These are phyloP conservation scores for Coendou prehensilis DNA, from an alignment of 2,797 vertebrate species.

Conservation along the genomic window DNA sequence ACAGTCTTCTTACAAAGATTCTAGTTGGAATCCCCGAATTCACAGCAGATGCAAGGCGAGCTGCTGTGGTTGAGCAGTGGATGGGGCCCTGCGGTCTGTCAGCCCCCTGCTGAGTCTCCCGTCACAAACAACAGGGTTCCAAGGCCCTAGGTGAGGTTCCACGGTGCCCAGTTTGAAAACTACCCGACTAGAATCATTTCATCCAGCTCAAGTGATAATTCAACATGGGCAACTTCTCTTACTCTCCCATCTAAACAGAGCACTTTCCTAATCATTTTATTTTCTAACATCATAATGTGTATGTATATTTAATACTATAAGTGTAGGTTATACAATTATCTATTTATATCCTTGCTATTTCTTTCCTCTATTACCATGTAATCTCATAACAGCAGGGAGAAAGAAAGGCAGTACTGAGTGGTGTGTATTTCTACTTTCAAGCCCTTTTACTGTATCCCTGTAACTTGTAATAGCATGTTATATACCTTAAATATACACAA, in stretches of 20 bases:
- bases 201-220: neutral
- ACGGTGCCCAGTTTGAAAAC: neutral
- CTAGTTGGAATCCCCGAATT: neutral
- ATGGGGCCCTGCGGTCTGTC: fast-evolving
- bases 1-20: neutral
- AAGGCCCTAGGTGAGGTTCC: too few species aligned
- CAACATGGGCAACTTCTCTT: neutral
- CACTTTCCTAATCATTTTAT: neutral
- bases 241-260: neutral
- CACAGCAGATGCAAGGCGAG: neutral
- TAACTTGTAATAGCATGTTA: neutral
- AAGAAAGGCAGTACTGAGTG: neutral
- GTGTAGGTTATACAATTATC: neutral
- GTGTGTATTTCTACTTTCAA: neutral
- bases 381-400: neutral
- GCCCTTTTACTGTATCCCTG: neutral
- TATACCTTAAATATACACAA: neutral
- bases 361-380: neutral
- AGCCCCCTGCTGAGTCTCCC: fast-evolving
- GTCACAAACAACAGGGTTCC: neutral
- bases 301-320: neutral
- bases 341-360: neutral
- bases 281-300: neutral
- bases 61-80: neutral
- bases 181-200: neutral